phyloP scores from a whole-genome alignment of 2,888 invertebrate genomes.

The Schizotus pectinicornis region DNA sequence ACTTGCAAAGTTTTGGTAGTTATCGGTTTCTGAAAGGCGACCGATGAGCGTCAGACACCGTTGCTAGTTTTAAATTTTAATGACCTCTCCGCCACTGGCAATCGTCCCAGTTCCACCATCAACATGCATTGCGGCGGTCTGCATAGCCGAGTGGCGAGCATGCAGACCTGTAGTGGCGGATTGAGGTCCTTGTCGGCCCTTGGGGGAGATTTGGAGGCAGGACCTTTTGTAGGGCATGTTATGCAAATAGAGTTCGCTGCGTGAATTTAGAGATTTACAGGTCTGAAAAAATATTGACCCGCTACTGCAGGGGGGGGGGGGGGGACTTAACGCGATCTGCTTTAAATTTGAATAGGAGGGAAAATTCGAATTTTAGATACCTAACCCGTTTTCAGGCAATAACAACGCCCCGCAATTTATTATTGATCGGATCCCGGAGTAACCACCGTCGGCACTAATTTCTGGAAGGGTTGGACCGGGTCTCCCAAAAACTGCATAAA shows the following conservation, averaged over 20 bases:
- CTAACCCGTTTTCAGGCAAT: constrained; percentile 4
- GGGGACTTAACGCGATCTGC: constrained; percentile 8
- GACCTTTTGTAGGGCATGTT: constrained; percentile 27
- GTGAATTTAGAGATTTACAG: constrained; percentile 31
- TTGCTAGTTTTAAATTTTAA: neutral
- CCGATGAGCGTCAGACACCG: too few relatives aligned
- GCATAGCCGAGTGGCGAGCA: neutral
- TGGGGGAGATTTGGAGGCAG: constrained; percentile 29
- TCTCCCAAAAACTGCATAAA: too few relatives aligned
- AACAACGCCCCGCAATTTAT: constrained; percentile 7
- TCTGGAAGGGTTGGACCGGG: too few relatives aligned
- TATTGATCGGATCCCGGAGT: constrained; percentile 2
- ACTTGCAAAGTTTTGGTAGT: too few relatives aligned
- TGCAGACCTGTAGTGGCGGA: constrained; percentile 2
- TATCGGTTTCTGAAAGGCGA: too few relatives aligned
- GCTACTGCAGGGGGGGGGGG: neutral
- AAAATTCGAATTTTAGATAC: constrained; percentile 9
- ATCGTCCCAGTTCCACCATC: neutral
- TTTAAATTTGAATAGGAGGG: constrained; percentile 8
- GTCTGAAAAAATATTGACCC: constrained; percentile 30
- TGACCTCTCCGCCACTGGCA: neutral
- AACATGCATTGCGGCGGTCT: neutral
- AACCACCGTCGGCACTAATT: neutral
- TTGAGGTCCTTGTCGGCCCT: constrained; percentile 25
- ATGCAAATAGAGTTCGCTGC: constrained; percentile 28